Conservation (phyloP, 1,140 invertebrate genomes). For the Helicoverpa zea region DNA sequence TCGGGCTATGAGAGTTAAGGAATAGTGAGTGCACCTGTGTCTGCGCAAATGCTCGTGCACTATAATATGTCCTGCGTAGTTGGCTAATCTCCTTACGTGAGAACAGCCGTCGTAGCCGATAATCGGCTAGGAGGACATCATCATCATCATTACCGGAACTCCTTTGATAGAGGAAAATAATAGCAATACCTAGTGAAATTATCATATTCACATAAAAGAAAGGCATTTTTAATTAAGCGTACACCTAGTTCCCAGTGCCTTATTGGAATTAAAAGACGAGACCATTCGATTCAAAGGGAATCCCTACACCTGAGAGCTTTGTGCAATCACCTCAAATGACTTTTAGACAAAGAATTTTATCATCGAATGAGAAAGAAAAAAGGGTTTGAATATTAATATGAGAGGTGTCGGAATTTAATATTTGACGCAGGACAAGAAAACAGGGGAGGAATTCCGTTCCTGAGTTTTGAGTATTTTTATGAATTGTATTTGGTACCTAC, state of each 20-base stretch:
- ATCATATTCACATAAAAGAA: background rate
- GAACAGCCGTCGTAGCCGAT: too few species aligned
- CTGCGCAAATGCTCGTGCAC: too few species aligned
- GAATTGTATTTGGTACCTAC: conserved; percentile 59
- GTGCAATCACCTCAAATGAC: conserved; percentile 68
- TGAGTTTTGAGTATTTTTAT: conserved; percentile 66
- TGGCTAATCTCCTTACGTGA: too few species aligned
- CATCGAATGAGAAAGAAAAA: conserved; percentile 45
- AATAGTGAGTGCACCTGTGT: too few species aligned
- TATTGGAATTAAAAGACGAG: conserved; percentile 24
- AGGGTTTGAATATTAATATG: conserved; percentile 76
- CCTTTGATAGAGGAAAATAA: background rate
- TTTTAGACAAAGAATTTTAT: conserved; percentile 63
- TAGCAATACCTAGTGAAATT: background rate
- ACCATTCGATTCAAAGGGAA: conserved; percentile 40
- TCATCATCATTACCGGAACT: too few species aligned
- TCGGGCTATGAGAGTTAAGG: too few species aligned
- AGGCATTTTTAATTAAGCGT: conserved; percentile 37
- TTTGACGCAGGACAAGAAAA: conserved; percentile 71
- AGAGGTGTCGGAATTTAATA: conserved; percentile 76
- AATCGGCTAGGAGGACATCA: too few species aligned
- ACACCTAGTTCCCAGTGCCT: conserved; percentile 7
- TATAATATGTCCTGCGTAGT: too few species aligned
- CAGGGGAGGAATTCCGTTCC: conserved; percentile 65
- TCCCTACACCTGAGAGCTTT: conserved; percentile 54